Percentiles rank a stretch among this genome's conserved stretches.
These are phyloP conservation scores for Dromococcyx pavoninus DNA, from an alignment of 2,797 vertebrate genomes.

Conservation along the genomic window DNA sequence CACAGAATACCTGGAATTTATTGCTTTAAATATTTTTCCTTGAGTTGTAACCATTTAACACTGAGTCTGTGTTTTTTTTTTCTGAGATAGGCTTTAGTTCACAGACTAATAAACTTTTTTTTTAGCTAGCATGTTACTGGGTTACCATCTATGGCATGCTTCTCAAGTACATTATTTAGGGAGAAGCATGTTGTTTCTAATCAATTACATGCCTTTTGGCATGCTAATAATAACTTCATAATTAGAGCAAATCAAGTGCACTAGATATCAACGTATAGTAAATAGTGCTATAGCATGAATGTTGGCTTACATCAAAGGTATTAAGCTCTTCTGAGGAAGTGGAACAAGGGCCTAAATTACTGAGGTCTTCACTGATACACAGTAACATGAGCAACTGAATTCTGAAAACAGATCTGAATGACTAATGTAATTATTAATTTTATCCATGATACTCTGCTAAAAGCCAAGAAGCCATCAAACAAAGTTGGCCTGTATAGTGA, in stretches of 20 bases:
- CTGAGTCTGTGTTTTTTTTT: not conserved
- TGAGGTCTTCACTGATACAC: not conserved
- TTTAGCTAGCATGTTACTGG: not conserved
- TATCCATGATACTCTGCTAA: not conserved
- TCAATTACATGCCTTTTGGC: not conserved
- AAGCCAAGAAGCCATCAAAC: not conserved
- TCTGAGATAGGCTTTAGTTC: not conserved
- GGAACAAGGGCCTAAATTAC: not conserved
- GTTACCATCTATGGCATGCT: not conserved
- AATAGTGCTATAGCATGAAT: not conserved
- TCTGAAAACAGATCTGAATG: not conserved
- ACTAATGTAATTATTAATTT: not conserved
- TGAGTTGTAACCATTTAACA: not conserved
- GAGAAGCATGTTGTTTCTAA: constrained; percentile 3
- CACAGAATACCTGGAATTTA: not conserved
- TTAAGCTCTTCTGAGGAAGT: not conserved
- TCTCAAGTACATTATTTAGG: not conserved
- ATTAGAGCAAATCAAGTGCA: not conserved
- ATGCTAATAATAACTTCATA: not conserved
- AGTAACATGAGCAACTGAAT: not conserved
- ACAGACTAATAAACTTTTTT: not conserved
- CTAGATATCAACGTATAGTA: not conserved
- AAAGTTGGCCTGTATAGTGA: not conserved
- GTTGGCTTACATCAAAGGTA: not conserved
- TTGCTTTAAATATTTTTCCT: not conserved